Evolutionary conservation across 1,140 invertebrate species (phyloP).

Genomic region (Bombus ignitus): DNA sequence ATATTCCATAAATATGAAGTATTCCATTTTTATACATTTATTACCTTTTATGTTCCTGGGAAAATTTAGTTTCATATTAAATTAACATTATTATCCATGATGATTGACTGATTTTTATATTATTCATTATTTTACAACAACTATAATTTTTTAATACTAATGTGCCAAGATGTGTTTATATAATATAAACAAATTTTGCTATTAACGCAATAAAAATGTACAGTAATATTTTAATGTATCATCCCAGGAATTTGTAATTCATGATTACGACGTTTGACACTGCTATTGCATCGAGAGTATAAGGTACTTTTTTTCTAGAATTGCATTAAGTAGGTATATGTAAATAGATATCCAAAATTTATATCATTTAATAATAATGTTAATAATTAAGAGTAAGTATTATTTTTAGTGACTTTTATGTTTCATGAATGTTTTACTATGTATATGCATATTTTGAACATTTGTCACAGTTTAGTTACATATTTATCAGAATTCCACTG

Average conservation of each 20-base stretch:
- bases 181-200: constrained; percentile 29
- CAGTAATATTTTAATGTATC: constrained; percentile 7
- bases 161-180: constrained; percentile 63
- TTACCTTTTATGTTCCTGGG: constrained; percentile 47
- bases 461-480: neutral
- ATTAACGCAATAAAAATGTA: constrained; percentile 18
- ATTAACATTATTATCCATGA: constrained; percentile 9
- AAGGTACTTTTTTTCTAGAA: constrained; percentile 34
- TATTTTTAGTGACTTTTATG: constrained; percentile 19
- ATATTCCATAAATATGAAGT: constrained; percentile 57
- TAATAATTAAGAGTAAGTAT: constrained; percentile 9
- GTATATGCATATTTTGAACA: neutral
- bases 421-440: neutral
- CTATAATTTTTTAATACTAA: constrained; percentile 51
- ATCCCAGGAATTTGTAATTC: constrained; percentile 52
- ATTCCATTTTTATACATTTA: constrained; percentile 54
- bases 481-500: constrained; percentile 20
- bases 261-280: constrained; percentile 42
- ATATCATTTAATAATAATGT: constrained; percentile 14
- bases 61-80: constrained; percentile 13
- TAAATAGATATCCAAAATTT: constrained; percentile 32
- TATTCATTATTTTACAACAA: constrained; percentile 33
- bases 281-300: constrained; percentile 35
- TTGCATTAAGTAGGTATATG: constrained; percentile 21
- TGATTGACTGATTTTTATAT: constrained; percentile 5